Evolutionary conservation across 2,797 vertebrate species (phyloP).

Genomic region (Mormyrops boulengeri): DNA sequence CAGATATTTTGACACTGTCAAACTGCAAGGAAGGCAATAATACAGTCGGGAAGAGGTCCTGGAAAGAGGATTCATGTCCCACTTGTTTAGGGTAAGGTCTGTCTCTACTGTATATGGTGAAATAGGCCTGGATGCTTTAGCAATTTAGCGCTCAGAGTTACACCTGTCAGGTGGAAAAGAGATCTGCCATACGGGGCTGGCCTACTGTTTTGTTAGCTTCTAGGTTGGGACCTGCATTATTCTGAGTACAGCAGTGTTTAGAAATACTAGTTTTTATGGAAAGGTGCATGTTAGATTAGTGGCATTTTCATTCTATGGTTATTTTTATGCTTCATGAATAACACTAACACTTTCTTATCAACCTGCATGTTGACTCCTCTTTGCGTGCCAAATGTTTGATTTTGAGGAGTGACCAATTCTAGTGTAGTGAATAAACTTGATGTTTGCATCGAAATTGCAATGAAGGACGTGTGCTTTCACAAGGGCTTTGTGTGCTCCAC

Average conservation of each 20-base stretch:
- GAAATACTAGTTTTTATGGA: background rate
- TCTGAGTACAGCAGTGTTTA: background rate
- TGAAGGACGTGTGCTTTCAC: background rate
- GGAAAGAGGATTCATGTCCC: background rate
- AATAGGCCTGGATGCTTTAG: background rate
- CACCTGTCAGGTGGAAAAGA: background rate
- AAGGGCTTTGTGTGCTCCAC: background rate
- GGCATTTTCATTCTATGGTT: background rate
- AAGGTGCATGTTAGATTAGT: background rate
- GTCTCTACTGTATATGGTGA: background rate
- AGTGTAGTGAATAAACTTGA: background rate
- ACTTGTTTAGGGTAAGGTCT: slow-evolving; percentile 2
- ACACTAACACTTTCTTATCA: background rate
- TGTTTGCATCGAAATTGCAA: background rate
- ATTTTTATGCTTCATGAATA: background rate
- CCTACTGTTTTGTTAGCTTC: background rate
- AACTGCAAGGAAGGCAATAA: background rate
- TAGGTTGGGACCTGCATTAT: background rate
- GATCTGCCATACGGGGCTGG: background rate
- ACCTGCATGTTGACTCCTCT: background rate
- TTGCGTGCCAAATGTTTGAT: background rate
- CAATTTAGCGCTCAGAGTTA: background rate
- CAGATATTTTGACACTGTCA: background rate
- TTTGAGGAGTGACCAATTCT: slow-evolving; percentile 4
- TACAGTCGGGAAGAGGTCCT: background rate